Evolutionary conservation across 92 coral and sea anemone genomes (phyloP), one percentile per base, ranked within the genome.

Genomic region (Muricea muricata): DNA sequence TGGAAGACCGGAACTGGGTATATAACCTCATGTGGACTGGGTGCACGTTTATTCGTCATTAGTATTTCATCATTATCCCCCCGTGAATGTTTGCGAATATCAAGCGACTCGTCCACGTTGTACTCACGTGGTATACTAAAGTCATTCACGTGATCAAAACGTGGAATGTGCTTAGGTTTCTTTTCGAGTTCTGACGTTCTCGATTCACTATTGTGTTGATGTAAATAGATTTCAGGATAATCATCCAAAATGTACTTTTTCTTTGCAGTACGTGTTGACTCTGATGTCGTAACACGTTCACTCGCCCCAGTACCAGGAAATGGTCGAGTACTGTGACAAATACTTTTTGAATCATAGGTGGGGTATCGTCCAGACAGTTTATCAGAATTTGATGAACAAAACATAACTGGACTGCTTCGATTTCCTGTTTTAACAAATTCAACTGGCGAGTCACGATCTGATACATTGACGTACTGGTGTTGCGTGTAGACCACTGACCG

Each of bases 1-100:
- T 50, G 81, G 18, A 78, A 58, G 54, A 78, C 83, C 58, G 83
- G 83, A 12, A 78, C 52, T 3, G 83, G 35, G 52, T 26, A 55
- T 7, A 78, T 78, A 15, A 29, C 83, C 71, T 78, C 83, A 41
- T 46, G 83, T 13, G 70, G 83, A 39, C 83, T 78, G 46, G n/a
- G 83, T 25, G 46, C 30, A 31, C 37, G 35, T 28, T 28, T 48
- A 65, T 57, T 57, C 72, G 65, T 78, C 70, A 78, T 15, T 8
- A 75, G 80, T 48, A 78, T 65, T 18, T 45, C 83, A 28, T 78
- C 83, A 17, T 41, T 42, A 24, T 40, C 28, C 4, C 32, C 35
- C 12, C 65, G 65, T 29, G 65, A 65, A 39, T 58, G 83, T 26
- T 31, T 54, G 15, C 42, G 33, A 28, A 34, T 17, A 12, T 57